These are phyloP conservation scores for Myotis yumanensis DNA, from an alignment of 2,113 vertebrate genomes.

Conservation along the genomic window DNA sequence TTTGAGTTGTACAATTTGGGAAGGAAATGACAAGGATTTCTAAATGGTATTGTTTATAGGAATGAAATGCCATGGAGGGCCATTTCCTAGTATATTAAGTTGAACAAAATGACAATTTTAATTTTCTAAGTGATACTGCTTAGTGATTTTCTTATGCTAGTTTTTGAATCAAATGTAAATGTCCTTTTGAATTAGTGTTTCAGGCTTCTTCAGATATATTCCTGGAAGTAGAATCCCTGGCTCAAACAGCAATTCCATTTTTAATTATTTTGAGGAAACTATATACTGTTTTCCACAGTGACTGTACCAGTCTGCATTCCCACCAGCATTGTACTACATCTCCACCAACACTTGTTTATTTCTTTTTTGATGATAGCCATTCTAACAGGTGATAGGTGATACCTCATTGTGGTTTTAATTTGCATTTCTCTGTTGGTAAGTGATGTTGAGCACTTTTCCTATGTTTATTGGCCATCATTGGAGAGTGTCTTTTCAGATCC, in stretches of 20 bases:
- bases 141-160: constrained; percentile 8
- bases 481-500: neutral
- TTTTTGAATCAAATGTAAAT: constrained; percentile 13
- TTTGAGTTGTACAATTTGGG: constrained; percentile 21
- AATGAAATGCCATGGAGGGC: constrained; percentile 34
- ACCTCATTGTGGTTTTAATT: neutral
- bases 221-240: neutral
- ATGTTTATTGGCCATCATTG: neutral
- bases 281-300: neutral
- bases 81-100: constrained; percentile 31
- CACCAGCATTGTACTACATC: neutral
- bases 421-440: neutral
- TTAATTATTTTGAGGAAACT: neutral
- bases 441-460: neutral
- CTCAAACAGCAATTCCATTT: neutral
- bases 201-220: neutral
- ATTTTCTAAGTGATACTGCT: constrained; percentile 32
- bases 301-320: neutral
- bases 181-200: neutral
- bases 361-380: neutral
- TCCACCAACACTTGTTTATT: neutral
- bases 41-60: constrained; percentile 33
- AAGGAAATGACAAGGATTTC: constrained; percentile 36
- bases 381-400: neutral
- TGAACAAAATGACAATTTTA: constrained; percentile 15